These are phyloP conservation scores for Trigoniulus corallinus DNA, from an alignment of 1,140 invertebrate genomes.

Conservation along the genomic window DNA sequence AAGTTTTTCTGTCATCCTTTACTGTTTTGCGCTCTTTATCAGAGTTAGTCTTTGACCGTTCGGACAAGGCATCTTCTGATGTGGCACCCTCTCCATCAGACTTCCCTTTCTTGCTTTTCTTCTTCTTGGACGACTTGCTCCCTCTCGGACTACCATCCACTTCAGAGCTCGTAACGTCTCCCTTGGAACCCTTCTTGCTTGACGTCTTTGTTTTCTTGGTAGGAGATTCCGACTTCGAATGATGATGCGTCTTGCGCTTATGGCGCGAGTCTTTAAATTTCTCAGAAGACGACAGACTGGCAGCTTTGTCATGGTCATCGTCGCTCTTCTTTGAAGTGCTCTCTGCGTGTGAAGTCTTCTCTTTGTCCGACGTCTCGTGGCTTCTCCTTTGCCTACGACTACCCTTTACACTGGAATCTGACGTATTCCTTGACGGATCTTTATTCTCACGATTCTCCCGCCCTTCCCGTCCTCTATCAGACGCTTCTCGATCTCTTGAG, in stretches of 20 bases:
- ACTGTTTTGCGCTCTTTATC: slow-evolving; percentile 3
- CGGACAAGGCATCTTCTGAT: slow-evolving; percentile 12
- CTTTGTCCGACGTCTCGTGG: too few species aligned
- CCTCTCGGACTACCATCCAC: slow-evolving; percentile 12
- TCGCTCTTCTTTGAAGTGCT: too few species aligned
- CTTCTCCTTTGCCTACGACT: too few species aligned
- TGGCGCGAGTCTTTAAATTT: not conserved
- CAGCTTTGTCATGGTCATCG: not conserved
- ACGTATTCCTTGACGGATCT: too few species aligned
- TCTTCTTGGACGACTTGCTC: slow-evolving; percentile 16
- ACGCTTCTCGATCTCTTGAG: too few species aligned
- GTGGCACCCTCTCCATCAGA: slow-evolving; percentile 13
- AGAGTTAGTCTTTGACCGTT: slow-evolving; percentile 6
- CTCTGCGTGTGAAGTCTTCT: too few species aligned
- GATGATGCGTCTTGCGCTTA: not conserved
- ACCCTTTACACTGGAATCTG: too few species aligned
- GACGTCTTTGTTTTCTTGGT: slow-evolving; percentile 16
- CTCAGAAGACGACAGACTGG: not conserved
- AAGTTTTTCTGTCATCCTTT: not conserved
- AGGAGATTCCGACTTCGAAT: too few species aligned
- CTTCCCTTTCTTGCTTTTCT: slow-evolving; percentile 15
- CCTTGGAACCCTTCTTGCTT: slow-evolving; percentile 12
- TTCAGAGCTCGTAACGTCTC: slow-evolving; percentile 3
- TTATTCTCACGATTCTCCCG: too few species aligned
- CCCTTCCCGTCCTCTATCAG: too few species aligned